Evolutionary conservation across 2,113 vertebrate species (phyloP).

Genomic region (Dendropsophus ebraccatus): DNA sequence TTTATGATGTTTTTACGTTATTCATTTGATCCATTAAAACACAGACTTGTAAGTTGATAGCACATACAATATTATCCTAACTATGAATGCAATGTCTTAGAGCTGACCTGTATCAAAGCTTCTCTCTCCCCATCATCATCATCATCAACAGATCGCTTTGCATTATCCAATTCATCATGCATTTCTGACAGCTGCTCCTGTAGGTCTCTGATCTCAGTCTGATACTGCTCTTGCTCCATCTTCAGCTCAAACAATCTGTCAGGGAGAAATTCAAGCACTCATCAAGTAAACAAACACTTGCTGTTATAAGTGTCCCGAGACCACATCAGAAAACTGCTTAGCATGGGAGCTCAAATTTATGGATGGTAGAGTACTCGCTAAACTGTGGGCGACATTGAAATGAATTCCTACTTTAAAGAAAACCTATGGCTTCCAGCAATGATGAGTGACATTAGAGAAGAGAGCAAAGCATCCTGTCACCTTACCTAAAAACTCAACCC

Average conservation of each 20-base stretch:
- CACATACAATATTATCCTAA: neutral
- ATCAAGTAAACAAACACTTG: neutral
- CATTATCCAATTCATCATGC: constrained; percentile 92
- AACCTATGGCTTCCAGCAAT: neutral
- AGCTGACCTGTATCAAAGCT: constrained; percentile 81
- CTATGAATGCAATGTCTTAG: neutral
- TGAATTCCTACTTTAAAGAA: neutral
- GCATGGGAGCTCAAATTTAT: neutral
- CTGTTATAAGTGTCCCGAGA: neutral
- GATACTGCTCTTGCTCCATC: constrained; percentile 93
- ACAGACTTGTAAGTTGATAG: neutral
- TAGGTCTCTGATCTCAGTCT: constrained; percentile 95
- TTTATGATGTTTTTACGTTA: too few species aligned
- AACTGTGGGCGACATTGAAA: neutral
- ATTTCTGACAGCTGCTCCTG: constrained; percentile 98
- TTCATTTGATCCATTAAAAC: too few species aligned
- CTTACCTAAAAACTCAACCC: neutral
- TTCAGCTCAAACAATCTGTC: constrained; percentile 93
- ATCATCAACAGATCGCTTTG: constrained; percentile 77
- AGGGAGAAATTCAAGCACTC: neutral
- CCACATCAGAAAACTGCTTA: neutral
- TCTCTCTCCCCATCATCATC: constrained; percentile 82
- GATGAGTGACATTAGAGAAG: neutral
- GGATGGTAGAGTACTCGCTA: neutral
- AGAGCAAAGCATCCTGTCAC: neutral